A percentile compares a stretch with the other conserved stretches of the same genome.
phyloP scores from a whole-genome alignment of 2,113 vertebrate species.

The Triplophysa siluroides region DNA sequence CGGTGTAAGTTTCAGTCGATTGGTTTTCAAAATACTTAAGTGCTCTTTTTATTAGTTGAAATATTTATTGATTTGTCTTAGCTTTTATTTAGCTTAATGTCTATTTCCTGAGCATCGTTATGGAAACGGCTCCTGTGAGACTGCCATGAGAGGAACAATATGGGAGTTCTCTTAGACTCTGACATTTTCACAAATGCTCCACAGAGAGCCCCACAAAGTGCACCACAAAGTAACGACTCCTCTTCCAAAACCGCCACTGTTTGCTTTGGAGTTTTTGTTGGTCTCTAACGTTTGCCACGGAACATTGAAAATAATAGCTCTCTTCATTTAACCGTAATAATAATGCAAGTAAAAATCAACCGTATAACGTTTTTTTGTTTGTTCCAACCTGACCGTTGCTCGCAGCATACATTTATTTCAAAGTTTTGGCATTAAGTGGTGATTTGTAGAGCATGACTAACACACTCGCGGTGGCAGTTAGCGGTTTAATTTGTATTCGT shows the following conservation, averaged over 20 bases:
- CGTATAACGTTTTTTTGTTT: conserved; percentile 14
- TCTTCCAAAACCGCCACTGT: conserved; percentile 51
- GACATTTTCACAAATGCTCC: conserved; percentile 45
- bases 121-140: conserved; percentile 40
- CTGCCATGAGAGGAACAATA: conserved; percentile 35
- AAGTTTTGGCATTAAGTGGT: conserved; percentile 11
- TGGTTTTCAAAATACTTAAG: conserved; percentile 11
- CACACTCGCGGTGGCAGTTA: background rate
- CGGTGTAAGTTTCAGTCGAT: background rate
- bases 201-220: conserved; percentile 51
- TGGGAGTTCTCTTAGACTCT: conserved; percentile 37
- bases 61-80: conserved; percentile 32
- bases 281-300: conserved; percentile 42
- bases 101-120: conserved; percentile 38
- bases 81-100: conserved; percentile 30
- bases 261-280: conserved; percentile 58
- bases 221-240: conserved; percentile 45
- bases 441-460: too few relatives aligned
- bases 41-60: conserved; percentile 34
- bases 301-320: conserved; percentile 46
- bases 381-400: conserved; percentile 34
- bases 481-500: too few relatives aligned
- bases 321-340: conserved; percentile 56
- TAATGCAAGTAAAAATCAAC: conserved; percentile 53
- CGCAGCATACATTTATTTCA: conserved; percentile 15